Conservation (phyloP, 2,797 vertebrate genomes). For the Coranthus polyacanthus region DNA sequence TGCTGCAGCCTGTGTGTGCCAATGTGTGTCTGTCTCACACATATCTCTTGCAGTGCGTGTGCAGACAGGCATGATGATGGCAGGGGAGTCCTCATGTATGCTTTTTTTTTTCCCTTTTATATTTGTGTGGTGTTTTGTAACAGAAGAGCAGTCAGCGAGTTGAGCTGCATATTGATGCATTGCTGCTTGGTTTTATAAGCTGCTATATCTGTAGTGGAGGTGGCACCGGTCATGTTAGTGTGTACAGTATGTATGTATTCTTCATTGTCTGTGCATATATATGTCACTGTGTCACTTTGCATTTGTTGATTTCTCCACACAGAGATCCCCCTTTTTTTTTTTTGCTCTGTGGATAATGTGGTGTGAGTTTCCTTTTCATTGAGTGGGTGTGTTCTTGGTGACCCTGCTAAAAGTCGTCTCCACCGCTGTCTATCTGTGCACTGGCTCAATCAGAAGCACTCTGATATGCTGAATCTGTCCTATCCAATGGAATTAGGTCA, state of each 20-base stretch:
- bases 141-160: conserved; percentile 50
- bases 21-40: conserved; percentile 46
- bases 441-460: conserved; percentile 52
- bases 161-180: conserved; percentile 72
- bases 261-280: conserved; percentile 61
- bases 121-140: conserved; percentile 50
- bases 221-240: conserved; percentile 44
- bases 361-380: conserved; percentile 24
- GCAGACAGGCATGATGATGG: conserved; percentile 40
- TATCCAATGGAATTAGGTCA: conserved; percentile 74
- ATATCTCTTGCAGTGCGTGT: conserved; percentile 46
- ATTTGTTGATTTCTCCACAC: conserved; percentile 57
- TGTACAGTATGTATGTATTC: conserved; percentile 10
- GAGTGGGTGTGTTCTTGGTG: conserved; percentile 69
- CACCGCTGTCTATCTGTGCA: conserved; percentile 41
- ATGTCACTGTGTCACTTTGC: conserved; percentile 78
- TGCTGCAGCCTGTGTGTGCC: conserved; percentile 52
- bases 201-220: conserved; percentile 55
- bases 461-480: conserved; percentile 56
- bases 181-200: conserved; percentile 67
- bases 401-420: conserved; percentile 62
- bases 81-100: conserved; percentile 42
- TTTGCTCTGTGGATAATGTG: conserved; percentile 24
- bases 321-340: background rate
- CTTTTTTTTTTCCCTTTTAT: conserved; percentile 14